phyloP scores from a whole-genome alignment of 2,888 invertebrate species.

The Polydesmus complanatus region DNA sequence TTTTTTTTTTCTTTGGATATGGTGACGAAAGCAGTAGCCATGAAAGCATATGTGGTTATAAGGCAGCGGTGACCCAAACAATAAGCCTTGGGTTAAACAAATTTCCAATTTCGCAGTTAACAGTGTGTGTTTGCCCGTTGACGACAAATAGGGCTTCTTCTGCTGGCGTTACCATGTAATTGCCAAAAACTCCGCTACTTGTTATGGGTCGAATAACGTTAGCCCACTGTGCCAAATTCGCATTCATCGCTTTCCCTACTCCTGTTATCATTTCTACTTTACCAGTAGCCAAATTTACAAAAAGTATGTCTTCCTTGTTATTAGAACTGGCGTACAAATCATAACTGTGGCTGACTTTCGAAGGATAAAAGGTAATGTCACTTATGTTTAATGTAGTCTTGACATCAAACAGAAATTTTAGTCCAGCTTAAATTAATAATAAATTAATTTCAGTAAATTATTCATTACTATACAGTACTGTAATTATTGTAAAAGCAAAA shows the following conservation, averaged over 20 bases:
- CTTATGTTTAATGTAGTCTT: conserved; percentile 58
- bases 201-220: conserved; percentile 51
- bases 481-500: not conserved
- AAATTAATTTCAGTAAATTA: not conserved
- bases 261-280: conserved; percentile 64
- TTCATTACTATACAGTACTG: not conserved
- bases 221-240: conserved; percentile 45
- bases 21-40: not conserved
- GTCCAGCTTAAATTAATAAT: conserved; percentile 32
- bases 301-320: conserved; percentile 56
- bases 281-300: conserved; percentile 53
- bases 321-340: conserved; percentile 57
- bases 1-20: not conserved
- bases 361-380: conserved; percentile 56
- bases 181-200: conserved; percentile 50
- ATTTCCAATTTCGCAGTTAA: conserved; percentile 59
- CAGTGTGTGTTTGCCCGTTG: conserved; percentile 52
- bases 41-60: conserved; percentile 16
- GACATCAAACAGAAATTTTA: conserved; percentile 56
- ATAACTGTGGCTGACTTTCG: conserved; percentile 54
- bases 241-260: conserved; percentile 46
- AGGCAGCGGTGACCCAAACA: conserved; percentile 43
- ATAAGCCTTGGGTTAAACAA: conserved; percentile 48
- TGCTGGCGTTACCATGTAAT: conserved; percentile 56
- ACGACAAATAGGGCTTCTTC: conserved; percentile 54